Evolutionary conservation across 1,140 invertebrate genomes (phyloP), one percentile per base, ranked within the genome.

Genomic region (Drosophila bocqueti): DNA sequence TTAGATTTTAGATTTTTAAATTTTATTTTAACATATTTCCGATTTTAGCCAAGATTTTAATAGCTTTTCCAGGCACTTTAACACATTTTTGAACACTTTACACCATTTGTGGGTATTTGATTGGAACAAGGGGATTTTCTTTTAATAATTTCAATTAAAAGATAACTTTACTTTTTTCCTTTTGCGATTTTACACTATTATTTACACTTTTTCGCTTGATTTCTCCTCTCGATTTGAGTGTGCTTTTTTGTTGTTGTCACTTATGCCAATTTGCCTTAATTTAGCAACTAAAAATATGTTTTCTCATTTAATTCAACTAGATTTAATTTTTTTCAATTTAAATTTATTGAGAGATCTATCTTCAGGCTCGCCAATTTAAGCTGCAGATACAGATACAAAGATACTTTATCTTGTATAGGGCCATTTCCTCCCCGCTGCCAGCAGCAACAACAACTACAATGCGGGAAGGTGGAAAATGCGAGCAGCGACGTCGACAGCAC

Each of bases 191-290:
- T 29, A n/a, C 34, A n/a, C 42, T 52, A 21, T 61, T 52, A 40
- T 55, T 65, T 42, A 18, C 42, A 46, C 21, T 55, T 71, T 57
- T 50, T 42, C 38, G 63, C 31, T 55, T 45, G 36, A 60, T 76
- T 58, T 76, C 38, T 38, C 4, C 36, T 38, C 43, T 47, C 16
- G 42, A 34, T 75, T 59, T 58, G 31, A 40, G 52, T 55, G 13
- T 38, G 34, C 52, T 55, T 40, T 62, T 8, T 45, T 52, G 10
- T 61, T 63, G 67, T 38, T 36, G 55, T 65, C 61, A 66, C 60
- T 87, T 74, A 78, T 79, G 85, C 84, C 84, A 89, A 89, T 89
- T 89, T 90, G 87, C 87, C 85, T 89, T 90, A 89, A 90, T 89
- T 89, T 90, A 89, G 62, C 78, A 74, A 90, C 84, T 89, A 87